Base-by-base conservation (phyloP, 2,888 invertebrate species). In the Siphonodentalium dalli region DNA sequence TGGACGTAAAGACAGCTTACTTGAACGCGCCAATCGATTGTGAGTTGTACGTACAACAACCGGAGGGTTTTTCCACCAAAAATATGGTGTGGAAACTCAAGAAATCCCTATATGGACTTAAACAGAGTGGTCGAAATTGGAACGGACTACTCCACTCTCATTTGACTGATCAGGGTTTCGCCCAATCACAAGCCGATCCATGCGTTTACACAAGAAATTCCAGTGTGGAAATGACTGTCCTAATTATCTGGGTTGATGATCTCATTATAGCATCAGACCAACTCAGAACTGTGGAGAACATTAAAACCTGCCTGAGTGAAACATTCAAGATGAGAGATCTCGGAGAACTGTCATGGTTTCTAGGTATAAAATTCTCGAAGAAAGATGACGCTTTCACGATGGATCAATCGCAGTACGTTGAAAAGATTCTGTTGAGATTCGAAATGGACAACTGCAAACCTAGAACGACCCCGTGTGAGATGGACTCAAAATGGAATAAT, bases 121-220 rank as follows among this genome's bases (percentile, higher is more conserved):
- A 63, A 39, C 61, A 63, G 46, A 39, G 41, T 40, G 59, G 63
- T 28, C 49, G 56, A 43, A 58, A 59, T 33, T 62, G 61, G 61
- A 59, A 63, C 33, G 37, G 38, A 34, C 15, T 55, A 26, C 39
- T 60, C 21, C 41, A 53, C 35, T 35, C 39, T 33, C 34, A 44
- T 31, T 41, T 60, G 31, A 23, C 41, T 31, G 46, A 47, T 29
- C 28, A 54, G 20, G 37, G 35, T 23, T 60, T 60, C 33, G 24
- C 23, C 23, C 54, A 40, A 31, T 42, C 29, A 37, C 34, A 28
- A 23, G 33, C 37, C 35, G 54, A 54, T 33, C 54, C 29, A 18
- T 54, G 54, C 43, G 39, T 54, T n/a, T 48, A 44, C 43, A 41
- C 23, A 23, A 23, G 27, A 37, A 18, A 29, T n/a, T n/a, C 24